Conservation (phyloP, 2,888 invertebrate species). For the Fragum fragum region DNA sequence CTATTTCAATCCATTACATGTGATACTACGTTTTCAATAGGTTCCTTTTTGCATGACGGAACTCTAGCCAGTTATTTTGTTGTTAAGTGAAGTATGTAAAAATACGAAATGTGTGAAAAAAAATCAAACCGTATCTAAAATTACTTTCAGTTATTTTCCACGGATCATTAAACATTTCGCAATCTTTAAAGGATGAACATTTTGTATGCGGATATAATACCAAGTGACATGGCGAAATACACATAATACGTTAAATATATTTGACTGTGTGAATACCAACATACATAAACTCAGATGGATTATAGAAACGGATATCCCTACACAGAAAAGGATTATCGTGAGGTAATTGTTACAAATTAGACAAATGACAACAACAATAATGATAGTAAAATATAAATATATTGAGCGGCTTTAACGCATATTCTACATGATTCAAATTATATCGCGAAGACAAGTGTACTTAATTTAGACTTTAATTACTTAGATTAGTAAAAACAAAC, state of each 20-base stretch:
- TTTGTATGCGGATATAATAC: not conserved
- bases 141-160: not conserved
- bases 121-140: not conserved
- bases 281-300: constrained; percentile 21
- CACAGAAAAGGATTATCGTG: constrained; percentile 20
- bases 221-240: not conserved
- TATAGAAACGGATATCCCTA: constrained; percentile 20
- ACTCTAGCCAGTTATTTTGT: too few relatives aligned
- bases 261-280: not conserved
- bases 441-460: too few relatives aligned
- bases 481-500: too few relatives aligned
- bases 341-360: constrained; percentile 6
- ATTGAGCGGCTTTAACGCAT: too few relatives aligned
- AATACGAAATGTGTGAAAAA: not conserved
- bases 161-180: not conserved
- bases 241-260: not conserved
- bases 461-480: too few relatives aligned
- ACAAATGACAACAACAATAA: too few relatives aligned
- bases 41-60: too few relatives aligned
- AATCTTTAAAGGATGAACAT: not conserved
- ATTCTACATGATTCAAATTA: too few relatives aligned
- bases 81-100: not conserved
- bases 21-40: too few relatives aligned
- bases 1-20: too few relatives aligned
- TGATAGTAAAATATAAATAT: too few relatives aligned